Conservation (phyloP, 2,888 invertebrate genomes). For the Thalpophila matura region DNA sequence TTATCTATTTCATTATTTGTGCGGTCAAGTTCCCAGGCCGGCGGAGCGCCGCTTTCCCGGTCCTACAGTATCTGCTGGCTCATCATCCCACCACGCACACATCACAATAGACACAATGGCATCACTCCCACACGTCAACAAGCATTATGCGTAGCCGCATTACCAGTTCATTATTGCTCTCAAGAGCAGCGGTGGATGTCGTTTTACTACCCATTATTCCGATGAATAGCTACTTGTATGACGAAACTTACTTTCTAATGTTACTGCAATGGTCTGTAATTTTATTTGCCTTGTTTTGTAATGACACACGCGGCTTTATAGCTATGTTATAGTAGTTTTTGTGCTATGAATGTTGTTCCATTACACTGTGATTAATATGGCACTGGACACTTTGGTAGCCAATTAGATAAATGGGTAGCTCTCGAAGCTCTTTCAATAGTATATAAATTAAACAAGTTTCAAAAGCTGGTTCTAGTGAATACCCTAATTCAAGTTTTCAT, state of each 20-base stretch:
- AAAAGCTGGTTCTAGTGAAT: constrained; percentile 13
- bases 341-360: constrained; percentile 45
- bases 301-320: constrained; percentile 70
- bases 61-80: constrained; percentile 61
- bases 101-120: constrained; percentile 72
- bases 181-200: constrained; percentile 68
- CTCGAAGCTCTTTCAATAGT: constrained; percentile 11
- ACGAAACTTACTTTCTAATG: constrained; percentile 86
- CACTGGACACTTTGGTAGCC: constrained; percentile 16
- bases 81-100: constrained; percentile 63
- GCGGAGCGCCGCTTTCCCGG: constrained; percentile 53
- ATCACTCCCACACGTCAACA: constrained; percentile 79
- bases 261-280: constrained; percentile 76
- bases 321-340: constrained; percentile 52
- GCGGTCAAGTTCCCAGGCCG: constrained; percentile 53
- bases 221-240: constrained; percentile 81
- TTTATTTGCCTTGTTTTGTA: constrained; percentile 74
- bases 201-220: constrained; percentile 74
- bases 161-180: constrained; percentile 77
- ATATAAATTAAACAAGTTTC: constrained; percentile 39
- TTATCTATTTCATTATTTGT: constrained; percentile 59
- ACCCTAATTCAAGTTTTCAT: constrained; percentile 48
- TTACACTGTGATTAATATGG: constrained; percentile 39
- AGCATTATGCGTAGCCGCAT: constrained; percentile 72
- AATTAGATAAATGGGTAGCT: constrained; percentile 35